These are phyloP conservation scores for Scomber scombrus DNA, from an alignment of 2,113 vertebrate species.

Conservation along the genomic window DNA sequence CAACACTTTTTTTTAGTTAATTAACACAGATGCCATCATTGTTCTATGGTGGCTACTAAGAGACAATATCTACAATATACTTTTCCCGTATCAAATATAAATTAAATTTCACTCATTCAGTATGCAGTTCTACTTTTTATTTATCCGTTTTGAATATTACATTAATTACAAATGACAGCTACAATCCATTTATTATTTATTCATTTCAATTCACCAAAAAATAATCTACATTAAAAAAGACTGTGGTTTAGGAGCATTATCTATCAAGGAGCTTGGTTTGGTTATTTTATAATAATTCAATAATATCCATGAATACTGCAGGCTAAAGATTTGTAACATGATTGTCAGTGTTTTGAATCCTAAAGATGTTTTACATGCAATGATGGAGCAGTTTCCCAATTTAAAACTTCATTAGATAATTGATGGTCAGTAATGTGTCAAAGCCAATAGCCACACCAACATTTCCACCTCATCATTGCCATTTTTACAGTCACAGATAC, in stretches of 20 bases:
- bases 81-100: not conserved
- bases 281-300: too few species aligned
- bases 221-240: not conserved
- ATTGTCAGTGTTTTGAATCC: not conserved
- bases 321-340: not conserved
- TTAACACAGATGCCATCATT: not conserved
- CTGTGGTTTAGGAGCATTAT: not conserved
- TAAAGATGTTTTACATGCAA: not conserved
- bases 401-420: not conserved
- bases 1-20: not conserved
- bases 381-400: too few species aligned
- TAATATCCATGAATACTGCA: not conserved
- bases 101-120: not conserved
- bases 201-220: too few species aligned
- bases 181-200: too few species aligned
- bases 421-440: not conserved
- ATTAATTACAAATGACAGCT: too few species aligned
- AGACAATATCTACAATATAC: not conserved
- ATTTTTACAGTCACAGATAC: too few species aligned
- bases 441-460: too few species aligned
- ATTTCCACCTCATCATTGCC: too few species aligned
- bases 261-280: not conserved
- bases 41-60: not conserved
- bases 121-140: too few species aligned
- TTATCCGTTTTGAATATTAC: too few species aligned